Base-by-base conservation (phyloP, 2,113 vertebrate species). In the Burhinus oedicnemus region DNA sequence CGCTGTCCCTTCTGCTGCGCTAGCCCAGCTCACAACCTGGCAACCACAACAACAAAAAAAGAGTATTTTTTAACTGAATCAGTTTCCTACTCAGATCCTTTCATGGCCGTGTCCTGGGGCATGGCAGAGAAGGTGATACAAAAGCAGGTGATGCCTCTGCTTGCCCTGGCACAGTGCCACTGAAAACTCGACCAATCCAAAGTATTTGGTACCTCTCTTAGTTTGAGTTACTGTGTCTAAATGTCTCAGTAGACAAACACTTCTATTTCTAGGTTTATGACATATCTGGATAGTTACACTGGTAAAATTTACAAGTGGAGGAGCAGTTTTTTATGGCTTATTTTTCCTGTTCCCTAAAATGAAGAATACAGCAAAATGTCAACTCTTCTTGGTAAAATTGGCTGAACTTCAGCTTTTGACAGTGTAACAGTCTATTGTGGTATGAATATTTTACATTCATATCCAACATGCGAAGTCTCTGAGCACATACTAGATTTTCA, bases 401-500 rank as follows among this genome's bases (percentile, higher is more conserved):
- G 55, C 87, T 89, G 78, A 95, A 96, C 69, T 89, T 94, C 94
- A 92, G n/a, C 40, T 89, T 95, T 93, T 94, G 68, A 94, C 54
- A 89, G 54, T 90, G 51, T 89, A 90, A 80, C 66, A 83, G 71
- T 61, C 91, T 94, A 96, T 87, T 96, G 94, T 97, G 80, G 51
- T 87, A 77, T 80, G 93, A 90, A 76, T 93, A 84, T 95, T 96
- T 96, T 84, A 95, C 69, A 89, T 81, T 92, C 85, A 51, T 42
- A 95, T 45, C 55, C 72, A 84, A 72, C 29, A 74, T 51, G 72
- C 45, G 79, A 76, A 81, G 72, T 74, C 45, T 92, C 91, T 87
- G 72, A 96, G 89, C 60, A 95, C 45, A 89, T 64, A 96, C 89
- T 81, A 87, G 64, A 60, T 91, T 93, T 95, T 89, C 38, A 74